Base-by-base conservation (phyloP, 2,888 invertebrate species). In the Anodontia alba region DNA sequence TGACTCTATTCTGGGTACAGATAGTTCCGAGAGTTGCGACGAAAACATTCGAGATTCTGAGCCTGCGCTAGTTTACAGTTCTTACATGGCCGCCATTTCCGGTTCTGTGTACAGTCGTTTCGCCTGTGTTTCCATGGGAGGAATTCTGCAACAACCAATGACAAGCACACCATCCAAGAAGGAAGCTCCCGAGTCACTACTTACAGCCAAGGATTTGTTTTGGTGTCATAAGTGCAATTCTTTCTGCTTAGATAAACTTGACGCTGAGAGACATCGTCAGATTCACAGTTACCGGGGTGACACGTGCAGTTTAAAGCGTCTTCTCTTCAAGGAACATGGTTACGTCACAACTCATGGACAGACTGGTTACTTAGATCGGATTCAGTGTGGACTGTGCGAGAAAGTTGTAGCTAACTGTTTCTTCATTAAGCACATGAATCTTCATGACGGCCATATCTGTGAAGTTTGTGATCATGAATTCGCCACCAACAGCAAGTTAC, bases 221-320 rank as follows among this genome's bases (percentile, higher is more conserved):
- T 86, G 86, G 86, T 86, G 86, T 46, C 83, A 86, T 74, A 79
- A 73, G 17, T 86, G 86, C 73, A 77, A 83, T 67, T 71, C 69
- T 0, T 29, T 79, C 20, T 86, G 86, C 62, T 36, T 66, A 8
- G 77, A 81, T 69, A 73, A 31, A 29, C 38, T 54, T 20, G 86
- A 86, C 31, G 86, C 81, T 1, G 66, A 69, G n/a, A 46, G 38
- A 43, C 86, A 86, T 42, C 77, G 72, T 36, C 67, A 74, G 23
- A 29, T 67, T 8, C 86, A 86, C 57, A 38, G 31, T 10, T 15
- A 73, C 3, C 57, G 75, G 20, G 73, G 75, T 12, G 66, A 70
- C 71, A 81, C 29, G 15, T 77, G 80, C 69, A 73, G 42, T 62
- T 73, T 86, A 0, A 70, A 72, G 67, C 78, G 69, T 36, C 42